phyloP scores from a whole-genome alignment of 1,140 invertebrate genomes.

The Pseudomyrmex cubaensis region DNA sequence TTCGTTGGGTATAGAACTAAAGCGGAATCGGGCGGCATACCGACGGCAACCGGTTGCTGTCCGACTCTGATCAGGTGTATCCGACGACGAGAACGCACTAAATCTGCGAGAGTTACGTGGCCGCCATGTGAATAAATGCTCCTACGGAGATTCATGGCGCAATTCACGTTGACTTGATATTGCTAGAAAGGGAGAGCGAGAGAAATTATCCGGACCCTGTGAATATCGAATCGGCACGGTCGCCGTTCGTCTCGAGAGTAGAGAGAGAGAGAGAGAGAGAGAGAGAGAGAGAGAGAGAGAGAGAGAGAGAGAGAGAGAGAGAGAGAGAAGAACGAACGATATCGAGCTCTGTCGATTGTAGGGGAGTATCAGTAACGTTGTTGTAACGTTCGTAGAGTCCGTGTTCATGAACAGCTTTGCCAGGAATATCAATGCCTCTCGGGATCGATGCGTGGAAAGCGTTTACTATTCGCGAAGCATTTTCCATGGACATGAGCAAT shows the following conservation, averaged over 20 bases:
- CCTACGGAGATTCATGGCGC: slow-evolving; percentile 80
- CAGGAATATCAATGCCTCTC: slow-evolving; percentile 37
- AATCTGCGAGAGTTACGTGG: slow-evolving; percentile 81
- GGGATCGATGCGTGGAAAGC: slow-evolving; percentile 39
- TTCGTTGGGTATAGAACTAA: neutral
- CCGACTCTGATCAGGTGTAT: slow-evolving; percentile 76
- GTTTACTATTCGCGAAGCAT: slow-evolving; percentile 47
- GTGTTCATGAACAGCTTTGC: slow-evolving; percentile 62
- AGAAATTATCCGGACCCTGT: slow-evolving; percentile 75
- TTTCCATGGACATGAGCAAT: slow-evolving; percentile 56
- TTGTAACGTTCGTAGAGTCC: slow-evolving; percentile 55
- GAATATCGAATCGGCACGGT: slow-evolving; percentile 75
- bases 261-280: too few relatives aligned
- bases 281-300: too few relatives aligned
- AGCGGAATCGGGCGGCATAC: slow-evolving; percentile 36
- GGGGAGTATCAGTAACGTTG: slow-evolving; percentile 40
- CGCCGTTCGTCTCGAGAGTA: slow-evolving; percentile 71
- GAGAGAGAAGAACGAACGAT: neutral
- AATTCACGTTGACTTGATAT: slow-evolving; percentile 82
- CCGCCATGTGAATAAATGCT: slow-evolving; percentile 77
- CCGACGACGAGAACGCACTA: slow-evolving; percentile 77
- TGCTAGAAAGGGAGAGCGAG: slow-evolving; percentile 68
- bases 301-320: neutral
- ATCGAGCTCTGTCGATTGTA: slow-evolving; percentile 39
- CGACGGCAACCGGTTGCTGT: slow-evolving; percentile 61